These are phyloP conservation scores for Troides oblongomaculatus DNA, from an alignment of 2,888 invertebrate genomes.

Conservation along the genomic window DNA sequence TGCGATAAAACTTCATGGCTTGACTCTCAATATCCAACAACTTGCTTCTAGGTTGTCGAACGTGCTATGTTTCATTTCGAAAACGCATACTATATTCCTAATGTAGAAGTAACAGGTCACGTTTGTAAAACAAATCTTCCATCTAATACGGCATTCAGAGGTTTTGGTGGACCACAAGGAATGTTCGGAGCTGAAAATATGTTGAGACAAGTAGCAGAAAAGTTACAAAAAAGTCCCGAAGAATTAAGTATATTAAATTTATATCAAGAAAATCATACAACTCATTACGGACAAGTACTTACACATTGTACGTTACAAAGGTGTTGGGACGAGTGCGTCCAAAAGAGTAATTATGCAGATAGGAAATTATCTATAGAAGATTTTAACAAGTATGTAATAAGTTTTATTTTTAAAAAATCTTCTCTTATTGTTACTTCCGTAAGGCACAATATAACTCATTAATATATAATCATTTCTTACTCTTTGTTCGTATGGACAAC, in stretches of 20 bases:
- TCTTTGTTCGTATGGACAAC: background rate
- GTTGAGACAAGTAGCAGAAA: conserved; percentile 86
- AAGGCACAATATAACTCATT: background rate
- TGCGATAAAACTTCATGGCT: background rate
- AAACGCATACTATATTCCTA: conserved; percentile 90
- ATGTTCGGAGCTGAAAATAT: conserved; percentile 92
- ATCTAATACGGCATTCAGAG: conserved; percentile 96
- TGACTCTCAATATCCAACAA: background rate
- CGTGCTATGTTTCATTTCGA: conserved; percentile 91
- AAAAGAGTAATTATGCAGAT: conserved; percentile 82
- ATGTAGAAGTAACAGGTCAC: conserved; percentile 84
- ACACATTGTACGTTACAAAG: conserved; percentile 84
- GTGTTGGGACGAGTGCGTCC: conserved; percentile 90
- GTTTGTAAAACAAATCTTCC: conserved; percentile 93
- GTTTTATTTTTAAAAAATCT: background rate
- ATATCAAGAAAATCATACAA: conserved; percentile 87
- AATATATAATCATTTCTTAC: background rate
- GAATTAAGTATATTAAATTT: conserved; percentile 87
- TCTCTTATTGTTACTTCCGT: no score
- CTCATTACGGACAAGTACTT: conserved; percentile 88
- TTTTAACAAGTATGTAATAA: conserved; percentile 84
- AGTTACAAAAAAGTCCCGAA: conserved; percentile 81
- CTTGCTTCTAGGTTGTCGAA: conserved; percentile 84
- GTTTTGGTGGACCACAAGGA: conserved; percentile 95
- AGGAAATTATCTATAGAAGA: conserved; percentile 80